These are phyloP conservation scores for Diaperis boleti DNA, from an alignment of 2,888 invertebrate genomes.

Conservation along the genomic window DNA sequence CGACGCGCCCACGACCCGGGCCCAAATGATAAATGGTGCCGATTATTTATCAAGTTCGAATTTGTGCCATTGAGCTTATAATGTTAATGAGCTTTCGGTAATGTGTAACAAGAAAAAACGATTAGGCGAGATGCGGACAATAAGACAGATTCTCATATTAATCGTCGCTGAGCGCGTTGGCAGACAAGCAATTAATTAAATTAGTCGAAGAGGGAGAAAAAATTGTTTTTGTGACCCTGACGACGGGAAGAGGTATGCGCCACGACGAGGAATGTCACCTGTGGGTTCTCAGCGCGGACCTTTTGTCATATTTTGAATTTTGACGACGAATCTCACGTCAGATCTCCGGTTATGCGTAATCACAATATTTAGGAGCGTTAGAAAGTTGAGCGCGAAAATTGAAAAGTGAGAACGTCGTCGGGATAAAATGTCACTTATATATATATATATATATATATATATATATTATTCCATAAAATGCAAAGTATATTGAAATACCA, in stretches of 20 bases:
- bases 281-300: not conserved
- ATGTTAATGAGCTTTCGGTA: constrained; percentile 33
- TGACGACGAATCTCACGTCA: no score
- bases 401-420: no score
- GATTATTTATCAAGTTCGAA: constrained; percentile 33
- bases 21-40: constrained; percentile 36
- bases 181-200: constrained; percentile 36
- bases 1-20: constrained; percentile 36
- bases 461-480: no score
- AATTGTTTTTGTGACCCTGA: constrained; percentile 17
- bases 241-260: constrained; percentile 10
- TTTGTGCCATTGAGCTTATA: constrained; percentile 24
- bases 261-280: not conserved
- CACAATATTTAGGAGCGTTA: not conserved
- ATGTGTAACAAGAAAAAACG: constrained; percentile 42
- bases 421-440: no score
- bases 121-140: constrained; percentile 30
- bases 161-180: constrained; percentile 21
- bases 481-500: no score
- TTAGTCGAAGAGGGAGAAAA: constrained; percentile 25
- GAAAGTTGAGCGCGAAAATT: no score
- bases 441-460: no score
- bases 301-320: not conserved
- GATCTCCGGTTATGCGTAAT: not conserved
- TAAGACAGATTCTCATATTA: constrained; percentile 38